phyloP scores from a whole-genome alignment of 2,797 vertebrate species.

The Macropus fuliginosus region DNA sequence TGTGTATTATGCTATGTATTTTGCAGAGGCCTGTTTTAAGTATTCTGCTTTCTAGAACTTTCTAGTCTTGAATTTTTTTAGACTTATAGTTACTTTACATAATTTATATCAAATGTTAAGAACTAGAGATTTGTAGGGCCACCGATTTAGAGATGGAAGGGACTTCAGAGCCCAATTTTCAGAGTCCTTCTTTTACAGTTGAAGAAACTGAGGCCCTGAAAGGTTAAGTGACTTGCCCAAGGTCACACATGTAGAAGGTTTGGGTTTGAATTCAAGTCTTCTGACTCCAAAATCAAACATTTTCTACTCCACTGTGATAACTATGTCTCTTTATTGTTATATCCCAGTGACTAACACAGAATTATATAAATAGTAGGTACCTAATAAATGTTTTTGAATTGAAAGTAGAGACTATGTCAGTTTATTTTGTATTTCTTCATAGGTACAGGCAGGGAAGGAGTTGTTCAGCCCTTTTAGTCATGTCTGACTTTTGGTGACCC shows the following conservation, averaged over 20 bases:
- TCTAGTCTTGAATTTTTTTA: not conserved
- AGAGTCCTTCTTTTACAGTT: not conserved
- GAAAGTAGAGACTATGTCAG: not conserved
- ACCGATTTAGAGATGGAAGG: not conserved
- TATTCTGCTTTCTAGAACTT: not conserved
- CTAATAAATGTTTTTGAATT: not conserved
- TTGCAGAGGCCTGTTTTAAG: slow-evolving; percentile 5
- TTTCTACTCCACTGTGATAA: not conserved
- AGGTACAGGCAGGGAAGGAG: not conserved
- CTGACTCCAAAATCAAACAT: not conserved
- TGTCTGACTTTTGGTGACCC: not conserved
- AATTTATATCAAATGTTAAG: not conserved
- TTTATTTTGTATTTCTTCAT: not conserved
- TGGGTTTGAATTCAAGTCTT: not conserved
- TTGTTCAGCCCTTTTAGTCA: not conserved
- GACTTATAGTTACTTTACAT: not conserved
- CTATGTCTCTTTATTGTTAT: not conserved
- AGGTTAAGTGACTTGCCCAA: not conserved
- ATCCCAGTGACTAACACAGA: not conserved
- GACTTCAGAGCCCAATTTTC: not conserved
- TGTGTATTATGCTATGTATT: slow-evolving; percentile 22
- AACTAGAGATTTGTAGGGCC: not conserved
- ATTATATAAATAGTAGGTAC: not conserved
- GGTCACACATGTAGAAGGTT: not conserved
- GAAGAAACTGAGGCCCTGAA: not conserved